Evolutionary conservation across 2,113 vertebrate species (phyloP).

Genomic region (Hydropotes inermis): DNA sequence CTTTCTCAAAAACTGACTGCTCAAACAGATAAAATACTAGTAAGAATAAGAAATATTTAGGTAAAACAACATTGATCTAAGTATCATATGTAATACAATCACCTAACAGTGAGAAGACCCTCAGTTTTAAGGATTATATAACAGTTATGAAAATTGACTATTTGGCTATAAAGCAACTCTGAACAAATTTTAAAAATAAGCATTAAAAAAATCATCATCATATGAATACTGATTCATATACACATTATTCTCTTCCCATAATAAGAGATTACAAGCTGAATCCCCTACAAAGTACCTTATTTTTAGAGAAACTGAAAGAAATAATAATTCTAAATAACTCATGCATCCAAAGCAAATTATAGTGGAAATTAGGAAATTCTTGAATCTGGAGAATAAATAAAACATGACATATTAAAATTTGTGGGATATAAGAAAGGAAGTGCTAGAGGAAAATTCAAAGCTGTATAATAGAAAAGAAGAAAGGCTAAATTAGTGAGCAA

Average conservation of each 20-base stretch:
- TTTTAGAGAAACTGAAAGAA: background rate
- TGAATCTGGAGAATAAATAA: background rate
- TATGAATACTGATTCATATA: background rate
- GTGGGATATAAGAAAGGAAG: background rate
- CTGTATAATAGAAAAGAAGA: background rate
- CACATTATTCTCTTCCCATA: background rate
- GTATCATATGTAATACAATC: background rate
- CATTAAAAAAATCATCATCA: background rate
- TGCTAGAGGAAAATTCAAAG: background rate
- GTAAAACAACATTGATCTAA: background rate
- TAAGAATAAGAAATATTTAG: background rate
- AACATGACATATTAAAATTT: background rate
- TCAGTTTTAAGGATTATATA: background rate
- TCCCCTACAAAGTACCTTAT: background rate
- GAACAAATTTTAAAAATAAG: background rate
- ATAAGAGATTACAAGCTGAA: background rate
- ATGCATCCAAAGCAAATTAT: background rate
- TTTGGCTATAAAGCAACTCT: background rate
- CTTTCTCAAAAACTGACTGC: background rate
- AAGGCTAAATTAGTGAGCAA: background rate
- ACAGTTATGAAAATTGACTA: background rate
- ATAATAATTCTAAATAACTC: background rate
- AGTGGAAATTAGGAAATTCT: constrained; percentile 9
- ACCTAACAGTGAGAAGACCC: background rate
- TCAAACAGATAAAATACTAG: background rate